These are phyloP conservation scores for Agrotis ipsilon DNA, from an alignment of 2,888 invertebrate genomes.

Conservation along the genomic window DNA sequence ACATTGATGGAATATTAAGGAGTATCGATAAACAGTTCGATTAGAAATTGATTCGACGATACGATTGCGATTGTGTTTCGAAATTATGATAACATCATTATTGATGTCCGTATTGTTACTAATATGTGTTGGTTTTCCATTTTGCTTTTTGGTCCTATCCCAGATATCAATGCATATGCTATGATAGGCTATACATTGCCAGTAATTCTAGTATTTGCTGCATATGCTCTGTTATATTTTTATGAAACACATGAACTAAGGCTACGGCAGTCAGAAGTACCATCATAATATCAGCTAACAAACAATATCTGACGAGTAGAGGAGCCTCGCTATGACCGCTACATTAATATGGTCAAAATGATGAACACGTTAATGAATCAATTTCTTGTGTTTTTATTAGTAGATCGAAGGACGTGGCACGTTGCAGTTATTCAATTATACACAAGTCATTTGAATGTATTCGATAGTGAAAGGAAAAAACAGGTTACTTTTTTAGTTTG, in stretches of 20 bases:
- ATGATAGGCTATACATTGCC: neutral
- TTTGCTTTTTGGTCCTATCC: neutral
- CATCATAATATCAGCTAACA: neutral
- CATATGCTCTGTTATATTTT: neutral
- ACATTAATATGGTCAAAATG: constrained; percentile 4
- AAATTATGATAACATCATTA: constrained; percentile 24
- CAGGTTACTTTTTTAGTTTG: neutral
- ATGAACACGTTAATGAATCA: neutral
- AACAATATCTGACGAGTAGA: neutral
- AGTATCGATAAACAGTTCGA: constrained; percentile 56
- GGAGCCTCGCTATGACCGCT: neutral
- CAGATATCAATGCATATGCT: neutral
- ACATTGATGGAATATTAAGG: constrained; percentile 66
- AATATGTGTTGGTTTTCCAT: neutral
- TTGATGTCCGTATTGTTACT: constrained; percentile 5
- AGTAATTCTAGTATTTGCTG: neutral
- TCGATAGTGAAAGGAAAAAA: neutral
- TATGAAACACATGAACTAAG: neutral
- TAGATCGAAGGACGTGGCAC: too few species aligned
- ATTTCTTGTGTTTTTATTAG: neutral
- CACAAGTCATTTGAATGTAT: neutral
- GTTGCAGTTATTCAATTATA: neutral
- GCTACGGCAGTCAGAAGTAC: constrained; percentile 3
- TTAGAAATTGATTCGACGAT: constrained; percentile 63
- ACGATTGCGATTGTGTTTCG: constrained; percentile 28